Conservation (phyloP, 2,888 invertebrate species). For the Adineta ricciae region DNA sequence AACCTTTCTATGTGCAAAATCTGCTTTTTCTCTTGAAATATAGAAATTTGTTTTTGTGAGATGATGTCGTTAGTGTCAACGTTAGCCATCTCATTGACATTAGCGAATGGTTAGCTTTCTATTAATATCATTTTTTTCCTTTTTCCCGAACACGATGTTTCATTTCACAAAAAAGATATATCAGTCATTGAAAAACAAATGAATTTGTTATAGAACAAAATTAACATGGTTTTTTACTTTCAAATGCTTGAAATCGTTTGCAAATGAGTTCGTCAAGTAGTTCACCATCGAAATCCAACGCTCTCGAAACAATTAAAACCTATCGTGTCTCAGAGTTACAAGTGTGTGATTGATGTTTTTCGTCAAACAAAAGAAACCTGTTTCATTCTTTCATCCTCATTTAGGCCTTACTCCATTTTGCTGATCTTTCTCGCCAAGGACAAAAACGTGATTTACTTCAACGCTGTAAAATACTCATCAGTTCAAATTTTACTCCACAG, state of each 20-base stretch:
- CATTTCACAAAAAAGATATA: too few relatives aligned
- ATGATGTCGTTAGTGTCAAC: background rate
- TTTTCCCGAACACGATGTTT: too few relatives aligned
- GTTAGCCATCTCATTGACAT: background rate
- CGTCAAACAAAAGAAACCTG: background rate
- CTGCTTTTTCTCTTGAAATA: too few relatives aligned
- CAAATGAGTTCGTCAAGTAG: background rate
- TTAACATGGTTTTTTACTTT: background rate
- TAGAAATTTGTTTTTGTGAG: too few relatives aligned
- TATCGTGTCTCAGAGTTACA: background rate
- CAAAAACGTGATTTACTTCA: background rate
- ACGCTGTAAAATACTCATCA: constrained; percentile 3
- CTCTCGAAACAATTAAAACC: background rate
- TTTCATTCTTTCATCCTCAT: background rate
- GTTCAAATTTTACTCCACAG: background rate
- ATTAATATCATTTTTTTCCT: background rate
- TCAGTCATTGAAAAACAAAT: too few relatives aligned
- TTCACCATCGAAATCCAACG: background rate
- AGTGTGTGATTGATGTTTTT: background rate
- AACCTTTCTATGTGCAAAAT: too few relatives aligned
- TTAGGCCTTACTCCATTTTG: background rate
- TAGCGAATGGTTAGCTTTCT: background rate
- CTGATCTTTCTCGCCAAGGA: background rate
- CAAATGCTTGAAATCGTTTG: background rate
- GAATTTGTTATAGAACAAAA: too few relatives aligned